These are phyloP conservation scores for Plebejus melissa DNA, from an alignment of 2,888 invertebrate genomes.

Conservation along the genomic window DNA sequence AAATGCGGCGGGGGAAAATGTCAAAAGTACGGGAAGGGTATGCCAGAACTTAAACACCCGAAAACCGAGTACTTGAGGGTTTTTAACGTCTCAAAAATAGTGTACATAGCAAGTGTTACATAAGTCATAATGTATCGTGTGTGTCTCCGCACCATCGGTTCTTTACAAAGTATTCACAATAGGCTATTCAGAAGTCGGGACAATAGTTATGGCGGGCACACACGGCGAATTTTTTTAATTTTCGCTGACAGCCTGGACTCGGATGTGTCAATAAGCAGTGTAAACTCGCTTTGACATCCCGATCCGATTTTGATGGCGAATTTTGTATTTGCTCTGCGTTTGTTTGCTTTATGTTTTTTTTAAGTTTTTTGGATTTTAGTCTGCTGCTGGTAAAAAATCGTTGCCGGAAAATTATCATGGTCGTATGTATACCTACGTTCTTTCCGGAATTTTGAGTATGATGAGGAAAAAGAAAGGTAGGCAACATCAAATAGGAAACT, in stretches of 20 bases:
- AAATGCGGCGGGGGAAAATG: neutral
- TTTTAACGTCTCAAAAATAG: constrained; percentile 15
- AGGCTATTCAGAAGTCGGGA: constrained; percentile 57
- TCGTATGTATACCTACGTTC: neutral
- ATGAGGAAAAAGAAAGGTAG: no score
- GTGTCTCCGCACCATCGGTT: constrained; percentile 36
- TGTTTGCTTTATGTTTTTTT: constrained; percentile 3
- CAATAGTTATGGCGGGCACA: constrained; percentile 60
- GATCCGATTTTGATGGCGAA: constrained; percentile 27
- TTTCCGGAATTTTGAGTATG: neutral
- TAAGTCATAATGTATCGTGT: constrained; percentile 26
- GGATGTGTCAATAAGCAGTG: constrained; percentile 36
- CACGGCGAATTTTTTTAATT: constrained; percentile 45
- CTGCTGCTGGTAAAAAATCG: neutral
- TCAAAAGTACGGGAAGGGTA: neutral
- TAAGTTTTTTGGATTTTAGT: neutral
- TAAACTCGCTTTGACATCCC: constrained; percentile 27
- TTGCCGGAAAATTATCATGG: no score
- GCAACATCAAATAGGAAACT: no score
- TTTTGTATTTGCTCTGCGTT: constrained; percentile 19
- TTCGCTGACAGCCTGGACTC: constrained; percentile 48
- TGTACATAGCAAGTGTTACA: constrained; percentile 24
- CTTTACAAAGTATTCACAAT: constrained; percentile 43
- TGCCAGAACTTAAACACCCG: neutral
- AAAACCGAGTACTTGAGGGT: neutral